Evolutionary conservation across 2,113 vertebrate genomes (phyloP).

Genomic region (Aegithalos caudatus): DNA sequence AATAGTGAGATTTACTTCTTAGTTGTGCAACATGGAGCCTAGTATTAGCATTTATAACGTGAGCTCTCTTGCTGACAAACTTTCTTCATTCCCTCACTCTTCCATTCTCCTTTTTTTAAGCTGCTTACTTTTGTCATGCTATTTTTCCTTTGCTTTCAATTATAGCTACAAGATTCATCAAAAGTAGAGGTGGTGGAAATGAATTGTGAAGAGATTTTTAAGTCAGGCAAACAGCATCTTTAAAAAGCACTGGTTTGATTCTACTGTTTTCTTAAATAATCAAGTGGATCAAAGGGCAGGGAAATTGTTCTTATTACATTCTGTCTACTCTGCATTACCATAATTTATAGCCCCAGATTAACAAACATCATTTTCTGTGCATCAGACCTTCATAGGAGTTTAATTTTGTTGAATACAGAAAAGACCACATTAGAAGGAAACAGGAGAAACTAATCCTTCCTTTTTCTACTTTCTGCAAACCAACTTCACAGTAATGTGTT

Average conservation of each 20-base stretch:
- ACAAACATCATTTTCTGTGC: not conserved
- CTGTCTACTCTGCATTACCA: not conserved
- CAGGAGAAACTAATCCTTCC: not conserved
- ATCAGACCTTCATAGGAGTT: not conserved
- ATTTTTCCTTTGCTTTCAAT: not conserved
- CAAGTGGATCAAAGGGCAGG: not conserved
- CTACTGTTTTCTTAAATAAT: not conserved
- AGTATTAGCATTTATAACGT: not conserved
- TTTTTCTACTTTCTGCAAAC: not conserved
- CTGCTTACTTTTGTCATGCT: not conserved
- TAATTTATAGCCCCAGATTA: not conserved
- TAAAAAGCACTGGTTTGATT: not conserved
- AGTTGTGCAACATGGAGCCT: not conserved
- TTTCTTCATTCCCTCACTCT: not conserved
- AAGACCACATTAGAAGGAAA: not conserved
- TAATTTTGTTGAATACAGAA: not conserved
- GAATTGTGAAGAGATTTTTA: not conserved
- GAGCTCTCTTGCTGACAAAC: not conserved
- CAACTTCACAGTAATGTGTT: not conserved
- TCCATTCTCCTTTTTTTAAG: not conserved
- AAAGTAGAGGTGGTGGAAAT: not conserved
- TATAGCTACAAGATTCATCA: not conserved
- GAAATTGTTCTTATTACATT: not conserved
- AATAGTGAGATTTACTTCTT: not conserved
- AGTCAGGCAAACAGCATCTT: not conserved